Percentiles rank a stretch among this genome's conserved stretches.
Conservation (phyloP, 2,797 vertebrate genomes). For the Phalloptychus januarius region DNA sequence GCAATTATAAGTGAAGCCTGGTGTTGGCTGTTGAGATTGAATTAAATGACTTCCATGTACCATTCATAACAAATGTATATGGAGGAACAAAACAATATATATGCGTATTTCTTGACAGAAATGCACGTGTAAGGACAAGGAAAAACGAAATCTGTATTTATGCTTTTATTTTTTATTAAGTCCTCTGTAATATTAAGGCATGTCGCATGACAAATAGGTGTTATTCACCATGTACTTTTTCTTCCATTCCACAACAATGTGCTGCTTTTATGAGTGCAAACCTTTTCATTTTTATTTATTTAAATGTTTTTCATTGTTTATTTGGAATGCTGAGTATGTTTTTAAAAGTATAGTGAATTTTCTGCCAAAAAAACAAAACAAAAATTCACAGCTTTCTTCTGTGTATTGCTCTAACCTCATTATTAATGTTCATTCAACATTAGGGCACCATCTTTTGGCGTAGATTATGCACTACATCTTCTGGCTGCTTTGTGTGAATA, state of each 20-base stretch:
- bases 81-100: too few species aligned
- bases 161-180: too few species aligned
- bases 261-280: background rate
- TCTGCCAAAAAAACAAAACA: background rate
- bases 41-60: background rate
- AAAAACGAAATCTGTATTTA: too few species aligned
- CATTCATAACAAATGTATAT: too few species aligned
- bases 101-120: too few species aligned
- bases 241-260: background rate
- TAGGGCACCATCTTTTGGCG: background rate
- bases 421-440: too few species aligned
- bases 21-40: background rate
- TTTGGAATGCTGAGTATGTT: background rate
- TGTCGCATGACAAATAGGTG: background rate
- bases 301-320: background rate
- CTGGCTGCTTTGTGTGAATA: background rate
- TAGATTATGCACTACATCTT: background rate
- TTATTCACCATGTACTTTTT: background rate
- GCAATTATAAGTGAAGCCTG: background rate
- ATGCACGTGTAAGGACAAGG: too few species aligned
- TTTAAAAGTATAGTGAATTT: background rate
- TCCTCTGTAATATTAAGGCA: background rate
- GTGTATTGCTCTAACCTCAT: background rate
- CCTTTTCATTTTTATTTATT: background rate
- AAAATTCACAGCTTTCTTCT: background rate